These are phyloP conservation scores for Tyrophagus putrescentiae DNA, from an alignment of 1,140 invertebrate species.

Conservation along the genomic window DNA sequence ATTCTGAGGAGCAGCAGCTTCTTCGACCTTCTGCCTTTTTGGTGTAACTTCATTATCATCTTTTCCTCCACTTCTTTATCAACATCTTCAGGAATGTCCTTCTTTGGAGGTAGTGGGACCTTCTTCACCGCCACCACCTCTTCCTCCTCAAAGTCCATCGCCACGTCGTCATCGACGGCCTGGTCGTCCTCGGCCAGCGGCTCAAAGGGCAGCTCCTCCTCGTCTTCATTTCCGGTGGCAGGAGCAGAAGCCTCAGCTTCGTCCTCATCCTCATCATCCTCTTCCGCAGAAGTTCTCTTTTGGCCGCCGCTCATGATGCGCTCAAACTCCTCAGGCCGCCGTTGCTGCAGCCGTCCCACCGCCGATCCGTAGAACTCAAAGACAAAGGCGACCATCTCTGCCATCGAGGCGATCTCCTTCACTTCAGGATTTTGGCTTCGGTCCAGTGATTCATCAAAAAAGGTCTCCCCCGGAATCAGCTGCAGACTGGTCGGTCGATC, in stretches of 20 bases:
- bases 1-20: too few relatives aligned
- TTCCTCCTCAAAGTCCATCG: background rate
- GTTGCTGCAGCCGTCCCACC: conserved; percentile 39
- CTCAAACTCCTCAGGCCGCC: conserved; percentile 15
- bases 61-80: too few relatives aligned
- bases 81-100: too few relatives aligned
- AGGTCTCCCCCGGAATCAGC: conserved; percentile 57
- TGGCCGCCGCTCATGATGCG: background rate
- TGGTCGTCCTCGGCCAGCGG: conserved; percentile 22
- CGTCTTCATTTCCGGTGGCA: conserved; percentile 10
- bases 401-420: conserved; percentile 42
- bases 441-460: conserved; percentile 29
- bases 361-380: conserved; percentile 71
- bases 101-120: too few relatives aligned
- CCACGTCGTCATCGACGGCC: conserved; percentile 20
- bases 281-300: background rate
- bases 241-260: conserved; percentile 2
- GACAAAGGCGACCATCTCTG: conserved; percentile 80
- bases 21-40: too few relatives aligned
- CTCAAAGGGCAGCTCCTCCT: conserved; percentile 22
- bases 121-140: too few relatives aligned
- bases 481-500: conserved; percentile 58
- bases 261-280: background rate
- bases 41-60: too few relatives aligned
- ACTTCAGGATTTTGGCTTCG: background rate